Evolutionary conservation across 2,888 invertebrate species (phyloP).

Genomic region (Nomada flava): DNA sequence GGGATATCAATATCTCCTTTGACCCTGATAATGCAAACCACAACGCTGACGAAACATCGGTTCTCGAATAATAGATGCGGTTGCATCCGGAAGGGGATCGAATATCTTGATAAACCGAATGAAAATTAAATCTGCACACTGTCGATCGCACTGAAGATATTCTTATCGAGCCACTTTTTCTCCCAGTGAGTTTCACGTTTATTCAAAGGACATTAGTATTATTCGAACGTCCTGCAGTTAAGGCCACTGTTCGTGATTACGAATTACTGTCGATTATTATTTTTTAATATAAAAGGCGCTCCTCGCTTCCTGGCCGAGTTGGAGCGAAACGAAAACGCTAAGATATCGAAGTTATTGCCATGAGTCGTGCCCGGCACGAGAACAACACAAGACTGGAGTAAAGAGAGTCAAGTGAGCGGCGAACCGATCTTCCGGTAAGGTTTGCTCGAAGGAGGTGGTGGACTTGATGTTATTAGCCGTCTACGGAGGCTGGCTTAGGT

Average conservation of each 20-base stretch:
- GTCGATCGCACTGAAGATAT: neutral
- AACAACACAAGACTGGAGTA: conserved; percentile 57
- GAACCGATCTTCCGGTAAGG: conserved; percentile 64
- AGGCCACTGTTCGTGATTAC: neutral
- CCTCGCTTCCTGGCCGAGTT: neutral
- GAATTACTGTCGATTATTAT: neutral
- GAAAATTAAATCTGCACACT: neutral
- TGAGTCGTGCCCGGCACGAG: conserved; percentile 45
- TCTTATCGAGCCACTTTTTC: neutral
- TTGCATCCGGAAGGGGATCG: conserved; percentile 19
- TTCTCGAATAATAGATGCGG: conserved; percentile 17
- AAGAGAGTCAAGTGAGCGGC: conserved; percentile 64
- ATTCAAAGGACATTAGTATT: neutral
- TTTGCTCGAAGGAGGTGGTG: conserved; percentile 54
- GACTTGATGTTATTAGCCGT: conserved; percentile 56
- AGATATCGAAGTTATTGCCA: conserved; percentile 21
- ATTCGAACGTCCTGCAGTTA: neutral
- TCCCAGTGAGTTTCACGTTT: neutral
- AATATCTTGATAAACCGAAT: neutral
- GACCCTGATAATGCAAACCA: conserved; percentile 22
- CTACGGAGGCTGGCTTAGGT: conserved; percentile 51
- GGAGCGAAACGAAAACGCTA: neutral
- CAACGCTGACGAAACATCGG: conserved; percentile 15
- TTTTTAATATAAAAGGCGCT: neutral
- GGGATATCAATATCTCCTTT: conserved; percentile 29